Conservation (phyloP, 2,797 vertebrate genomes). For the Gallinago nigripennis region DNA sequence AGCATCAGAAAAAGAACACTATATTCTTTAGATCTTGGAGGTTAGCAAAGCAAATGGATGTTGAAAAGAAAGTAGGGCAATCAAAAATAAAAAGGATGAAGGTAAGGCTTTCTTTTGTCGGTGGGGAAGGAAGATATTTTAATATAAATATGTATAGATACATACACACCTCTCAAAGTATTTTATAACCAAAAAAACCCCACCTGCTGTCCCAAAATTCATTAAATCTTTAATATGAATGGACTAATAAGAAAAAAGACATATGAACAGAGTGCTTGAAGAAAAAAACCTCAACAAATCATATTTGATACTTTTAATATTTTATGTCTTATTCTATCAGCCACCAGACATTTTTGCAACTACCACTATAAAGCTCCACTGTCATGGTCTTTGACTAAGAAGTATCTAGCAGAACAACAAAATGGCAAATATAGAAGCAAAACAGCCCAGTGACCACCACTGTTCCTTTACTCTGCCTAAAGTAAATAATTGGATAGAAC, state of each 20-base stretch:
- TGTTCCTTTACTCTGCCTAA: background rate
- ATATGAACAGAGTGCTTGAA: background rate
- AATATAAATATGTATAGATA: background rate
- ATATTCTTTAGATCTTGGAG: background rate
- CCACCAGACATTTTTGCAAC: background rate
- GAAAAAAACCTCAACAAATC: background rate
- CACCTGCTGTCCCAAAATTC: background rate
- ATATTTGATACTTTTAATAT: background rate
- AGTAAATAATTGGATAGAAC: background rate
- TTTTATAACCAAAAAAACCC: background rate
- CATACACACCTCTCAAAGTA: background rate
- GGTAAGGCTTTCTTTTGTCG: background rate
- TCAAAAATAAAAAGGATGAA: slow-evolving; percentile 13
- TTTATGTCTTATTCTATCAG: background rate
- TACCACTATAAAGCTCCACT: background rate
- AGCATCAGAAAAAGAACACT: background rate
- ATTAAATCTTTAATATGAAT: background rate
- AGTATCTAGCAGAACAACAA: background rate
- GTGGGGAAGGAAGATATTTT: background rate
- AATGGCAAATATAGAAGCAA: background rate
- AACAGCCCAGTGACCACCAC: background rate
- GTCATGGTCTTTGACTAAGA: background rate
- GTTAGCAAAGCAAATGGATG: background rate
- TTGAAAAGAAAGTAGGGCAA: slow-evolving; percentile 8
- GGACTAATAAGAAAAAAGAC: background rate